A percentile compares a stretch with the other conserved stretches of the same genome.
Conservation (phyloP, 2,113 vertebrate species). For the Ophiodon elongatus region DNA sequence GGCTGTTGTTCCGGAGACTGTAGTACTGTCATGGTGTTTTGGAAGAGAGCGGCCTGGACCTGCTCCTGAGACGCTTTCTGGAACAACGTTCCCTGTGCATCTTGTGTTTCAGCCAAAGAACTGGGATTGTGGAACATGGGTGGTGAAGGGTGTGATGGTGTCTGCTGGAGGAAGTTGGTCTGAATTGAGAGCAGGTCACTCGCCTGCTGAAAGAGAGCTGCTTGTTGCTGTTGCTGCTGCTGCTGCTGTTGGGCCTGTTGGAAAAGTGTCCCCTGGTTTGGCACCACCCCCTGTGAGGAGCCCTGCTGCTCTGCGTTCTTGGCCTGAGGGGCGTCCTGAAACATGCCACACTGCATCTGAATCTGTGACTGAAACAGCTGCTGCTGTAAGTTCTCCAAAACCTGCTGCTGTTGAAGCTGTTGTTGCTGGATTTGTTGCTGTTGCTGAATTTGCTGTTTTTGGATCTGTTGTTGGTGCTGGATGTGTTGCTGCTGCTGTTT, state of each 20-base stretch:
- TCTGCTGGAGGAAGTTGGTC: conserved; percentile 92
- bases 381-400: conserved; percentile 88
- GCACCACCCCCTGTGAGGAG: conserved; percentile 84
- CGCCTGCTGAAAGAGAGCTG: conserved; percentile 90
- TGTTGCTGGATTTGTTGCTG: conserved; percentile 89
- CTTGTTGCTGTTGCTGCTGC: conserved; percentile 73
- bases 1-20: conserved; percentile 90
- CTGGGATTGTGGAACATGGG: conserved; percentile 93
- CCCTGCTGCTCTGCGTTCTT: conserved; percentile 88
- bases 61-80: conserved; percentile 92
- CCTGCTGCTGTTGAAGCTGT: conserved; percentile 88
- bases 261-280: conserved; percentile 86
- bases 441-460: conserved; percentile 89
- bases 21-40: conserved; percentile 90
- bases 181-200: conserved; percentile 93
- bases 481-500: conserved; percentile 91
- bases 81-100: conserved; percentile 86
- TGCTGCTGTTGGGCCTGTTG: conserved; percentile 83
- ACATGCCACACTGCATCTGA: conserved; percentile 93
- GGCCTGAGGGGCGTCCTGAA: conserved; percentile 85
- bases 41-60: conserved; percentile 92
- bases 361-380: conserved; percentile 93
- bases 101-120: conserved; percentile 88
- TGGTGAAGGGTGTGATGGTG: conserved; percentile 87
- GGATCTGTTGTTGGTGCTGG: conserved; percentile 88